Evolutionary conservation across 2,888 invertebrate genomes (phyloP).

Genomic region (Seladonia tumulorum): DNA sequence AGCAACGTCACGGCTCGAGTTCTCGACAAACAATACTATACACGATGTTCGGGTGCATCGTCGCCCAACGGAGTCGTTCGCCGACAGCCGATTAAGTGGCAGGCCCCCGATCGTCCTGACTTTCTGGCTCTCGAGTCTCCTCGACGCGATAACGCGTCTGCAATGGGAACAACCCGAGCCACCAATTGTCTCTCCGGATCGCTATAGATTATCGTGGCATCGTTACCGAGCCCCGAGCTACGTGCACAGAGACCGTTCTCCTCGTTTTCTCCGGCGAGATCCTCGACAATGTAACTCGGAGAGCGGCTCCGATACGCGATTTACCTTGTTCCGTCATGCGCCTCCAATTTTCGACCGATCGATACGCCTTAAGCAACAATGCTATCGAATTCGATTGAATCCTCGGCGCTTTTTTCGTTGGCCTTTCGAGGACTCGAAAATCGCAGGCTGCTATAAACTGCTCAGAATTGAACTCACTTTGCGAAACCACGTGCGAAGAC

Average conservation of each 20-base stretch:
- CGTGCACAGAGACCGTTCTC: background rate
- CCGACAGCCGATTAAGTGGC: constrained; percentile 26
- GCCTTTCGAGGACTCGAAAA: too few species aligned
- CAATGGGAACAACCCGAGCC: constrained; percentile 12
- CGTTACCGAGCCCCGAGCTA: constrained; percentile 21
- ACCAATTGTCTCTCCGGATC: constrained; percentile 28
- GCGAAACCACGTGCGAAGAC: too few species aligned
- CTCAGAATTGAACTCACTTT: too few species aligned
- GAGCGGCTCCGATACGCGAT: background rate
- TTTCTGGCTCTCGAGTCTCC: constrained; percentile 26
- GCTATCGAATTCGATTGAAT: too few species aligned
- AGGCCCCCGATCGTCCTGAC: constrained; percentile 21
- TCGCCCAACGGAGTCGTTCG: constrained; percentile 30
- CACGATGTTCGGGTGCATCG: constrained; percentile 20
- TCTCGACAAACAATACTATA: constrained; percentile 35
- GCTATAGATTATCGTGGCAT: constrained; percentile 27
- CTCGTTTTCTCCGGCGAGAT: background rate
- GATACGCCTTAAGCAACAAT: background rate
- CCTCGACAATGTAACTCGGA: background rate
- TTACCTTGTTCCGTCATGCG: background rate
- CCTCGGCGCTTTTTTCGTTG: too few species aligned
- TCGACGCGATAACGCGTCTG: constrained; percentile 28
- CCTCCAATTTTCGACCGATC: background rate
- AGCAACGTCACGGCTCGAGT: constrained; percentile 29
- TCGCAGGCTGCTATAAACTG: too few species aligned